phyloP scores from a whole-genome alignment of 2,797 vertebrate species.

The Hippocampus kuda region DNA sequence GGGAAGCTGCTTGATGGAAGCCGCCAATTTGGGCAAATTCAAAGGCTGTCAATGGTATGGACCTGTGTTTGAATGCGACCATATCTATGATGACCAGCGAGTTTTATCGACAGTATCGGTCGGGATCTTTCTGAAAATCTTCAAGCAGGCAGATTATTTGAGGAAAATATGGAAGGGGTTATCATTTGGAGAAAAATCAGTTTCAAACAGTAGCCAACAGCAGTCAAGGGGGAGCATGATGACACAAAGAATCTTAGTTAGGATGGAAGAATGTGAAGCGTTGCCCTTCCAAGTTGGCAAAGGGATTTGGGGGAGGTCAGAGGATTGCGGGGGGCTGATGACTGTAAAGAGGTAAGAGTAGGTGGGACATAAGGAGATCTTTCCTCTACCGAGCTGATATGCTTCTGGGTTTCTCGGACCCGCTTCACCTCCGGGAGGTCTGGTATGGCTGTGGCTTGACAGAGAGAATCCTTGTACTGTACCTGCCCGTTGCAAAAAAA shows the following conservation, averaged over 20 bases:
- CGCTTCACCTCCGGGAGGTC: constrained; percentile 93
- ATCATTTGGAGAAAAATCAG: not conserved
- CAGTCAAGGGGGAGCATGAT: constrained; percentile 8
- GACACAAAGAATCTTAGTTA: constrained; percentile 26
- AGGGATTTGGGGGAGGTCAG: not conserved
- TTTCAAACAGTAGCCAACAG: constrained; percentile 3
- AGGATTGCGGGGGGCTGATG: constrained; percentile 8
- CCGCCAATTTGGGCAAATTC: not conserved
- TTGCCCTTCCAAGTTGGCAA: constrained; percentile 2
- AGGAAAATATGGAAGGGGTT: constrained; percentile 2
- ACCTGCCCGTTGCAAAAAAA: constrained; percentile 64
- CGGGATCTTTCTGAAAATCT: constrained; percentile 1
- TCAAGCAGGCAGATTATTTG: constrained; percentile 2
- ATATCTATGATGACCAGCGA: not conserved
- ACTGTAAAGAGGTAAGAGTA: constrained; percentile 4
- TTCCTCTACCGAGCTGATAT: constrained; percentile 93
- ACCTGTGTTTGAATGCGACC: not conserved
- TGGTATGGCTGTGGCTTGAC: constrained; percentile 83
- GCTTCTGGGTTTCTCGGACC: constrained; percentile 92
- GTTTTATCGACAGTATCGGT: constrained; percentile 2
- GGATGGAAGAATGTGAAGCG: constrained; percentile 21
- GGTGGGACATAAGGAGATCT: constrained; percentile 20
- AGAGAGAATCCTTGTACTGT: constrained; percentile 89
- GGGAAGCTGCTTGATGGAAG: not conserved
- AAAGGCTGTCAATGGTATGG: not conserved